Evolutionary conservation across 2,888 invertebrate genomes (phyloP).

Genomic region (Rhimphoctona megacephalus): DNA sequence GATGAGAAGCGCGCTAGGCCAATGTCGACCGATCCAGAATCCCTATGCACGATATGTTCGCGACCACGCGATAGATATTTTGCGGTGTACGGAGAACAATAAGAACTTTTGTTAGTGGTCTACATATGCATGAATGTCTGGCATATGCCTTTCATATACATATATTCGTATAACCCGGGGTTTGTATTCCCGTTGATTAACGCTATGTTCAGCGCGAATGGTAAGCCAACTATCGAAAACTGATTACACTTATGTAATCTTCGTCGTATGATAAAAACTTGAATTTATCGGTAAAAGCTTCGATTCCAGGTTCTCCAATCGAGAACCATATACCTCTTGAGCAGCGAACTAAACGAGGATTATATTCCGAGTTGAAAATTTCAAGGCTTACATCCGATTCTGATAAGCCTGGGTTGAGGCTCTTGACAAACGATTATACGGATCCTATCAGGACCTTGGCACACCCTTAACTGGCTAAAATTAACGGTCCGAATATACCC

Average conservation of each 20-base stretch:
- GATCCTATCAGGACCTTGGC: conserved; percentile 10
- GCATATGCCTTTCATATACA: background rate
- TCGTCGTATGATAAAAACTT: background rate
- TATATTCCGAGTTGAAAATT: conserved; percentile 1
- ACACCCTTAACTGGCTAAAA: conserved; percentile 16
- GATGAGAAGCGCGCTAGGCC: conserved; percentile 36
- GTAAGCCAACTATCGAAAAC: conserved; percentile 54
- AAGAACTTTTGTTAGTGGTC: conserved; percentile 12
- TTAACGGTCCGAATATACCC: conserved; percentile 1
- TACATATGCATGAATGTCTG: conserved; percentile 4
- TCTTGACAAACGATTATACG: conserved; percentile 28
- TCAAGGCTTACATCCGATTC: conserved; percentile 21
- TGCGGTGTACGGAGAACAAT: conserved; percentile 55
- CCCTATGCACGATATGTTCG: conserved; percentile 33
- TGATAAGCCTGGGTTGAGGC: conserved; percentile 16
- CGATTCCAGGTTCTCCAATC: background rate
- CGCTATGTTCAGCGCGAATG: conserved; percentile 14
- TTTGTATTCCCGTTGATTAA: background rate
- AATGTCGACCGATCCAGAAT: conserved; percentile 30
- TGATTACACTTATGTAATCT: conserved; percentile 23
- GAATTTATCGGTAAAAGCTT: background rate
- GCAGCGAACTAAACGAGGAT: conserved; percentile 21
- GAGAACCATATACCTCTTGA: background rate
- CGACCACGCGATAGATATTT: conserved; percentile 31
- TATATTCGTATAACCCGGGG: background rate